Percentiles rank a stretch among this genome's conserved stretches.
These are phyloP conservation scores for Patella ulyssiponensis DNA, from an alignment of 2,888 invertebrate species.

Conservation along the genomic window DNA sequence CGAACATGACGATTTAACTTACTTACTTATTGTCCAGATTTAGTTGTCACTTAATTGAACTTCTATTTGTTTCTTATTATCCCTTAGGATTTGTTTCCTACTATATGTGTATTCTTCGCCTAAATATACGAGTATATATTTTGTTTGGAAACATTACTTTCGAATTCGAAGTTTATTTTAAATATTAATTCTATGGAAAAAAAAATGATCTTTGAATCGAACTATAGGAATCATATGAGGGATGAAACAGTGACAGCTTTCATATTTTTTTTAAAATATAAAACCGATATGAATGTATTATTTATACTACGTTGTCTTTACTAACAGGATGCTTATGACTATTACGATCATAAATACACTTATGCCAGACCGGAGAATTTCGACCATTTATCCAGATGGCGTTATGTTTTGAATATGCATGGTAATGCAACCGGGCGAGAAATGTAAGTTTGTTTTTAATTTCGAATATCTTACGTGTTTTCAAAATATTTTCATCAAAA, in stretches of 20 bases:
- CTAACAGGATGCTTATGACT: conserved; percentile 41
- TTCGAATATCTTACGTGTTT: neutral
- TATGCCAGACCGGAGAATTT: conserved; percentile 54
- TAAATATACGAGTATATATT: no score
- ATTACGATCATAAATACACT: conserved; percentile 56
- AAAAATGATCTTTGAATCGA: neutral
- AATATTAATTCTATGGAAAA: neutral
- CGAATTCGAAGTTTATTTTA: no score
- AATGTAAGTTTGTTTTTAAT: conserved; percentile 26
- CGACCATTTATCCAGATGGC: conserved; percentile 61
- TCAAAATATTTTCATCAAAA: no score
- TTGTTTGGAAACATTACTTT: no score
- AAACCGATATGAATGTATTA: neutral
- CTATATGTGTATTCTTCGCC: no score
- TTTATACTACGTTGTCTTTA: neutral
- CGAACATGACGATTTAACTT: no score
- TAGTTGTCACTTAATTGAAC: no score
- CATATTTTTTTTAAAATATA: no score
- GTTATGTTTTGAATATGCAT: conserved; percentile 48
- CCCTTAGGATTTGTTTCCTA: no score
- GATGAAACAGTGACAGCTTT: neutral
- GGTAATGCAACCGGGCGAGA: conserved; percentile 38
- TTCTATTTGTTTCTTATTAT: no score
- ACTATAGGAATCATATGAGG: neutral
- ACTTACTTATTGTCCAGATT: no score